Evolutionary conservation across 1,140 invertebrate species (phyloP), one percentile per base, ranked within the genome.

Genomic region (Drosophila sulfurigaster): DNA sequence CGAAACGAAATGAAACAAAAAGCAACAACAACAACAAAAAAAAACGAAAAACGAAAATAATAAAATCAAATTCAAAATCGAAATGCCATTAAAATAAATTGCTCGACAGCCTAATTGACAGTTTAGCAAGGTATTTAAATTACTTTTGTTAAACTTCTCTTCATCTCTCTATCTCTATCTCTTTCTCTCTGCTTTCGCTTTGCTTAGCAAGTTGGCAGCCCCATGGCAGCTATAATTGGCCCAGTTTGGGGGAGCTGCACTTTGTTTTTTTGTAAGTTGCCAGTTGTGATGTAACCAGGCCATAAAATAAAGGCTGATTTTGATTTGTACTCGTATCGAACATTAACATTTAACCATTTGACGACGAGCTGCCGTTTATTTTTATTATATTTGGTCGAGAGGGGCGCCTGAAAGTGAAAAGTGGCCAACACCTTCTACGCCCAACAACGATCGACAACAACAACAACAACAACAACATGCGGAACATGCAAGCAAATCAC

Each of bases 381-480:
- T 38, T 8, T 10, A 38, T 38, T 38, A 16, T 51, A 57, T 75
- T 75, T 38, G 58, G 25, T 35, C 25, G 64, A 64, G 62, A 49
- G 51, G 43, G 78, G 67, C 67, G 13, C 41, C 68, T 46, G 80
- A 87, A 87, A 87, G 82, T 87, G 83, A 87, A 87, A 87, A 81
- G 82, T 69, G 79, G 25, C 62, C 78, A 66, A 30, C 32, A 45
- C 20, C 46, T 49, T 59, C 46, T 69, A 43, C 15, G 56, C 58
- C 71, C 46, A 11, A 28, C 73, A 46, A 8, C 35, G 16, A 67
- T 58, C 75, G 56, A n/a, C 35, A 32, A 20, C 35, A 43, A 54
- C 35, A 60, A 25, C 41, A 65, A 63, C 20, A 56, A 60, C 46
- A 75, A 52, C 20, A 63, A 64, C 45, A 82, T 41, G 66, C 77